A percentile compares a stretch with the other conserved stretches of the same genome.
These are phyloP conservation scores for Sapayoa aenigma DNA, from an alignment of 2,113 vertebrate genomes.

Conservation along the genomic window DNA sequence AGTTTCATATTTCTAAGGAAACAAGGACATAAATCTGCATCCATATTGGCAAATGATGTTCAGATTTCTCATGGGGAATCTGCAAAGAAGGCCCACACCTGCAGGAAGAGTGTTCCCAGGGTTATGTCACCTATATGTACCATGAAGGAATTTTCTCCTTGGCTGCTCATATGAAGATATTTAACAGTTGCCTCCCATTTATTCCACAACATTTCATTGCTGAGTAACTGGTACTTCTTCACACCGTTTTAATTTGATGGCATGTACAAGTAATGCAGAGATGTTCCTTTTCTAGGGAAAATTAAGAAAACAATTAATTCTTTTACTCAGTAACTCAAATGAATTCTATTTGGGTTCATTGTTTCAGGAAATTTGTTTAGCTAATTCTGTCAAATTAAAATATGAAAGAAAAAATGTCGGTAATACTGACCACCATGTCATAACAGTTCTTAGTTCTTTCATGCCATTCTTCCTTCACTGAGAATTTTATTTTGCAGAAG, in stretches of 20 bases:
- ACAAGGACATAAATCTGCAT: neutral
- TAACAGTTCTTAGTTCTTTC: neutral
- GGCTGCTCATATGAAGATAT: neutral
- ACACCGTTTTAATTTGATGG: slow-evolving; percentile 12
- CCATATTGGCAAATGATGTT: neutral
- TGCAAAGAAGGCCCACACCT: neutral
- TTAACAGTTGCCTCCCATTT: neutral
- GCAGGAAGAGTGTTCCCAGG: neutral
- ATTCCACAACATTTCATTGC: neutral
- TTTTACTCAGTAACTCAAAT: slow-evolving; percentile 1
- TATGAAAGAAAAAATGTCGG: neutral
- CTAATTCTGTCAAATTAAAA: slow-evolving; percentile 15
- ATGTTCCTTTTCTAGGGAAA: slow-evolving; percentile 38
- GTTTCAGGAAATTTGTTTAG: slow-evolving; percentile 8
- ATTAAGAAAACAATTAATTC: slow-evolving; percentile 50
- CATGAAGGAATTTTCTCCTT: neutral
- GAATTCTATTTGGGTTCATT: slow-evolving; percentile 20
- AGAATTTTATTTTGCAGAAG: neutral
- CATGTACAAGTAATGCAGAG: neutral
- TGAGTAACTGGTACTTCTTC: neutral
- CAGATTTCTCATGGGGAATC: neutral
- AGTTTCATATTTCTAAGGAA: neutral
- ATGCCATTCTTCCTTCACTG: neutral
- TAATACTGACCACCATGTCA: neutral
- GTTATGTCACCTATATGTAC: neutral